These are phyloP conservation scores for Scolopax bukidnonensis DNA, from an alignment of 2,797 vertebrate species.

Conservation along the genomic window DNA sequence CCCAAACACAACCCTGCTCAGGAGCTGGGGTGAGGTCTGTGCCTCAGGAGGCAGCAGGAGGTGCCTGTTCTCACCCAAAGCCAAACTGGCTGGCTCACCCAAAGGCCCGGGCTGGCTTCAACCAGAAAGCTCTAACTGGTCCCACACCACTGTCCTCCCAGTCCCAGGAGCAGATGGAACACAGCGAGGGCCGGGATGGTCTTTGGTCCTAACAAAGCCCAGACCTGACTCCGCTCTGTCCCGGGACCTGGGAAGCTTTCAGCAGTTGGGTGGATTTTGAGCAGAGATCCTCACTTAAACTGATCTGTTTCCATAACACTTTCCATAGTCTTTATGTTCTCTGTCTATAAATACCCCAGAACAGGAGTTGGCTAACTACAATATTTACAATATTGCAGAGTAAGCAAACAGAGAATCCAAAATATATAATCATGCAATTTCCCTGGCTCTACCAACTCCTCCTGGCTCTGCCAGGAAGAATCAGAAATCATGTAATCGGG, in stretches of 20 bases:
- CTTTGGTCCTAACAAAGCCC: background rate
- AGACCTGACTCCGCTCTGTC: background rate
- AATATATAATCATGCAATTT: background rate
- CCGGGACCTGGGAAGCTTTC: background rate
- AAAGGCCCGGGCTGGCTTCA: background rate
- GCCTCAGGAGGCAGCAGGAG: background rate
- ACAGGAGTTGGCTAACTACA: background rate
- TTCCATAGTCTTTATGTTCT: background rate
- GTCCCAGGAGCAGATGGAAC: background rate
- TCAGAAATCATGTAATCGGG: background rate
- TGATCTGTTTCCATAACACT: background rate
- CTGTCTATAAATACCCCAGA: constrained; percentile 6
- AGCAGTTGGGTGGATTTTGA: background rate
- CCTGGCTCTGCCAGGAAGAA: background rate
- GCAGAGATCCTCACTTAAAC: background rate
- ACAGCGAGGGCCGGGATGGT: rapidly evolving
- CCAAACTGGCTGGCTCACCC: background rate
- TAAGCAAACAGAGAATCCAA: constrained; percentile 31
- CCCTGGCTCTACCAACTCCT: background rate
- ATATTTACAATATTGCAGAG: background rate
- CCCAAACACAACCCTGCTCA: rapidly evolving
- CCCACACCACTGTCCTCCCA: background rate
- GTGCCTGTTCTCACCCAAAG: background rate
- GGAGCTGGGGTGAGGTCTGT: background rate
- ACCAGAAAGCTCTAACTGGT: background rate